Conservation (phyloP, 2,113 vertebrate genomes). For the Brachypodius melanocephalos region DNA sequence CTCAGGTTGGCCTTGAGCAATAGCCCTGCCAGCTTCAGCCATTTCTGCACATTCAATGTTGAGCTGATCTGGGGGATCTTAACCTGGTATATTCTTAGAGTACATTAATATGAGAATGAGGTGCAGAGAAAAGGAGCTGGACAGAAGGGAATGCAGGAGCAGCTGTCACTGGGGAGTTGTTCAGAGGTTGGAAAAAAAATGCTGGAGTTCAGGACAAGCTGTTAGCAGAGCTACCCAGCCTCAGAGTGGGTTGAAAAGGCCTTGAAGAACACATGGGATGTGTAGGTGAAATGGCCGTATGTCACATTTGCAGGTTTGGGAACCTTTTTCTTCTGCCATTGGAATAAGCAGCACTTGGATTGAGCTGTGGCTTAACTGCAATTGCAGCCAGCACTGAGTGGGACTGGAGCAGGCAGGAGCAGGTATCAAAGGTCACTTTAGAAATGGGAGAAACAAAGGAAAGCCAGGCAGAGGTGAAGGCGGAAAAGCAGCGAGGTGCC, state of each 20-base stretch:
- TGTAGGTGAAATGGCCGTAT: not conserved
- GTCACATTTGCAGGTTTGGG: not conserved
- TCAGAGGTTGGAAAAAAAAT: not conserved
- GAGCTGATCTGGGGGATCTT: not conserved
- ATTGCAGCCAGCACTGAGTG: not conserved
- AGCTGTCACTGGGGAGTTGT: not conserved
- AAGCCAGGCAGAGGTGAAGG: not conserved
- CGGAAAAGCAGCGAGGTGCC: not conserved
- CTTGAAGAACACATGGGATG: not conserved
- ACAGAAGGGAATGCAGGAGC: not conserved
- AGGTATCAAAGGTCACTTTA: not conserved
- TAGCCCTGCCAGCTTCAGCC: not conserved
- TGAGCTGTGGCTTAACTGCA: not conserved
- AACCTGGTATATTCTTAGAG: not conserved
- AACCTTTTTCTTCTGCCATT: not conserved
- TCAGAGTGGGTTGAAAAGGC: not conserved
- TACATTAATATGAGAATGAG: not conserved
- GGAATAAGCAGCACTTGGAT: not conserved
- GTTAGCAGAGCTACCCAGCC: not conserved
- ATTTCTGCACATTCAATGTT: not conserved
- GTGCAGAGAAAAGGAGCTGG: not conserved
- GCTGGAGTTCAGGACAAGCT: not conserved
- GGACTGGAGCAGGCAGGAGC: not conserved
- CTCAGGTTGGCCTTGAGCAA: not conserved
- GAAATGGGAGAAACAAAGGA: not conserved